Percentiles rank a stretch among this genome's conserved stretches.
Evolutionary conservation across 23 tunicate genomes (phyloP).

Genomic region (Trididemnum nubilum): DNA sequence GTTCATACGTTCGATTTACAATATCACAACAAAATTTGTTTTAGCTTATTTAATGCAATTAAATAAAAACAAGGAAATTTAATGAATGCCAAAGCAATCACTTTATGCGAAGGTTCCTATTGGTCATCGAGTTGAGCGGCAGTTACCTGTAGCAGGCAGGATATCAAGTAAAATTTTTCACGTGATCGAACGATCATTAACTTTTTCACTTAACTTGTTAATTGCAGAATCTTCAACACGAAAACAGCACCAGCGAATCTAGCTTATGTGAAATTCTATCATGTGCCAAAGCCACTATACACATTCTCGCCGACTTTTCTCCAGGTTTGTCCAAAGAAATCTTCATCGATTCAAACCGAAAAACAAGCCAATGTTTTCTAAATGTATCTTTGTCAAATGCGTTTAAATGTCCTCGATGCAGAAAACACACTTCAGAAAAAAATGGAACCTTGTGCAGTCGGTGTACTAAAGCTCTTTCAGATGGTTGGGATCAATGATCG

Average conservation of each 20-base stretch:
- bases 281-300: slow-evolving; percentile 44
- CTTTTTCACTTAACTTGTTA: no score
- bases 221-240: slow-evolving; percentile 25
- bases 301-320: no score
- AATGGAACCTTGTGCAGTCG: slow-evolving; percentile 59
- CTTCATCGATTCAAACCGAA: background rate
- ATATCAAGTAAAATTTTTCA: no score
- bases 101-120: no score
- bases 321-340: background rate
- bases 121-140: no score
- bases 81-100: no score
- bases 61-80: no score
- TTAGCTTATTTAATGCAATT: no score
- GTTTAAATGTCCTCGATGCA: slow-evolving; percentile 72
- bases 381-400: background rate
- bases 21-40: no score
- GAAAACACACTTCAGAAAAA: slow-evolving; percentile 36
- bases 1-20: no score
- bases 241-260: slow-evolving; percentile 12
- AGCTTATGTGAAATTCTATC: slow-evolving; percentile 59
- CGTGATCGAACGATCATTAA: no score
- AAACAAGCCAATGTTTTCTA: slow-evolving; percentile 6
- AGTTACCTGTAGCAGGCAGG: no score
- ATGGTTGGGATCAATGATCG: slow-evolving; percentile 52
- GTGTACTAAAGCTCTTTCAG: slow-evolving; percentile 64